Evolutionary conservation across 2,888 invertebrate genomes (phyloP).

Genomic region (Papilio demoleus): DNA sequence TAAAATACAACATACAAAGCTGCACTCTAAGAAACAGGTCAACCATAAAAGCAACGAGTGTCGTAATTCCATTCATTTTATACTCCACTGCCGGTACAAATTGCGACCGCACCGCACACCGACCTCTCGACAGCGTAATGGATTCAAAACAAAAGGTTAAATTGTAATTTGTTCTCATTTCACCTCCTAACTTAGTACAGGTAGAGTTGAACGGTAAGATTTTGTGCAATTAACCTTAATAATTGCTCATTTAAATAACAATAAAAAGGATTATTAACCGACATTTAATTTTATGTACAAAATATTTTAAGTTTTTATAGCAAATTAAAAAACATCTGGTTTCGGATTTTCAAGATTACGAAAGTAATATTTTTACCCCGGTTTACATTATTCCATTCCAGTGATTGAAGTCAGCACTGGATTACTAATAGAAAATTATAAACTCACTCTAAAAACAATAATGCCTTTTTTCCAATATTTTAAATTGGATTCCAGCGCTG

Average conservation of each 20-base stretch:
- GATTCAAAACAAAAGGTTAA: slow-evolving; percentile 21
- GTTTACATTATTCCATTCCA: not conserved
- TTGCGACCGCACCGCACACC: not conserved
- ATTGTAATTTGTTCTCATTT: slow-evolving; percentile 13
- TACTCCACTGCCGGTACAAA: slow-evolving; percentile 13
- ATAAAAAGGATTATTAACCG: slow-evolving; percentile 4
- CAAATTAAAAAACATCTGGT: not conserved
- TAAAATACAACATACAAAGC: not conserved
- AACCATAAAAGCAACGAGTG: slow-evolving; percentile 6
- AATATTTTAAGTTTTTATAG: not conserved
- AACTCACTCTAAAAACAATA: no score
- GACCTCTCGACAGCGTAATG: slow-evolving; percentile 2
- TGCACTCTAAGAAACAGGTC: slow-evolving; percentile 20
- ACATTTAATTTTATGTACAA: not conserved
- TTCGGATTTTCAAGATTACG: not conserved
- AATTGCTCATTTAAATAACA: slow-evolving; percentile 4
- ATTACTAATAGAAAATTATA: not conserved
- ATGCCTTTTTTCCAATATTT: no score
- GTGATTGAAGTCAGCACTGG: not conserved
- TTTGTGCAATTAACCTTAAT: not conserved
- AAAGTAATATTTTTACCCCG: not conserved
- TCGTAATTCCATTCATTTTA: slow-evolving; percentile 21
- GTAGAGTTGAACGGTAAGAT: not conserved
- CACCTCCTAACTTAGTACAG: not conserved
- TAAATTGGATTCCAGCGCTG: no score